Evolutionary conservation across 1,140 invertebrate genomes (phyloP).

Genomic region (Drosophila nigromelanica): DNA sequence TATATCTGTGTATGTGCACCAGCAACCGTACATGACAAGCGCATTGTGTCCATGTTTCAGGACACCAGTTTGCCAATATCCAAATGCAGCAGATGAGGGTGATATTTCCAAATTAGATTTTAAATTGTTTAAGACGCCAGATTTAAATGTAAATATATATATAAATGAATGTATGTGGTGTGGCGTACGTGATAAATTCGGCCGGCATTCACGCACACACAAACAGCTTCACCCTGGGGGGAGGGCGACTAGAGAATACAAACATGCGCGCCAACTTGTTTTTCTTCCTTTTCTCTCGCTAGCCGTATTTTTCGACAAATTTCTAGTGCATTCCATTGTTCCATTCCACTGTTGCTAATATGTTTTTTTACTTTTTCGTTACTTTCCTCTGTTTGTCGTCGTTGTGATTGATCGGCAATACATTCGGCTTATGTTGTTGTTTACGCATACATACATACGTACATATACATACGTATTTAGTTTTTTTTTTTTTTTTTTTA

Average conservation of each 20-base stretch:
- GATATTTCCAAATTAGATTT: slow-evolving; percentile 42
- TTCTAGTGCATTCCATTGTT: slow-evolving; percentile 39
- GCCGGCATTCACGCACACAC: slow-evolving; percentile 65
- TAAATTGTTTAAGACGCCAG: slow-evolving; percentile 21
- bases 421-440: too few relatives aligned
- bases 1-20: background rate
- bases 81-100: slow-evolving; percentile 8
- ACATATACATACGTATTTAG: too few relatives aligned
- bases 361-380: slow-evolving; percentile 16
- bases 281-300: slow-evolving; percentile 40
- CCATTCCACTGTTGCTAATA: slow-evolving; percentile 19
- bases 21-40: background rate
- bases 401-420: too few relatives aligned
- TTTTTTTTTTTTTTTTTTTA: too few relatives aligned
- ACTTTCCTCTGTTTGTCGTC: too few relatives aligned
- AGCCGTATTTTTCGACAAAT: slow-evolving; percentile 23
- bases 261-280: slow-evolving; percentile 56
- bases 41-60: background rate
- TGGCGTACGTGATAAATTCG: slow-evolving; percentile 71
- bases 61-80: slow-evolving; percentile 10
- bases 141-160: slow-evolving; percentile 1
- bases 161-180: slow-evolving; percentile 10
- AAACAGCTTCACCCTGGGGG: slow-evolving; percentile 30
- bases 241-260: slow-evolving; percentile 26
- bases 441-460: too few relatives aligned